Percentiles rank a stretch among this genome's conserved stretches.
phyloP scores from a whole-genome alignment of 2,113 vertebrate species.

The Struthidea cinerea region DNA sequence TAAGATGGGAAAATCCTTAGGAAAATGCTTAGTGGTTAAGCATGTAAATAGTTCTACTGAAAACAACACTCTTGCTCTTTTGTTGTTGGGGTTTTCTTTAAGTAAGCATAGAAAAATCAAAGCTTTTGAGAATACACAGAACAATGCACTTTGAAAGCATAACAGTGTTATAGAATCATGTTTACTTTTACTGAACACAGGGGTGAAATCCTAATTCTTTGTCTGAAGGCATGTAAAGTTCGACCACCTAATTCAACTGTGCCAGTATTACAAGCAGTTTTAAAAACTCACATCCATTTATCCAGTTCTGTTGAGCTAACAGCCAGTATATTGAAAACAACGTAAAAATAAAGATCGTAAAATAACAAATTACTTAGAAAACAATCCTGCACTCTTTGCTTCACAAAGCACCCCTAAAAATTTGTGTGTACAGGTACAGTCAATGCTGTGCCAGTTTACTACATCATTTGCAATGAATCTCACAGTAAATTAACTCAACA shows the following conservation, averaged over 20 bases:
- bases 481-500: neutral
- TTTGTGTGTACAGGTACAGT: neutral
- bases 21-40: neutral
- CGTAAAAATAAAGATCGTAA: neutral
- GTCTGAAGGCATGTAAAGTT: neutral
- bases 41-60: neutral
- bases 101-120: neutral
- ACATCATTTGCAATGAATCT: neutral
- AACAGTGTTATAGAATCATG: neutral
- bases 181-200: neutral
- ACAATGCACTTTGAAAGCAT: neutral
- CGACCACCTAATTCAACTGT: neutral
- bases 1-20: neutral
- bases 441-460: neutral
- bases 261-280: neutral
- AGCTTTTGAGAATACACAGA: neutral
- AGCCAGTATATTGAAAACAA: neutral
- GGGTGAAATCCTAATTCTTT: neutral
- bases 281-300: neutral
- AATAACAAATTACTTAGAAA: neutral
- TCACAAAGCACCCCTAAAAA: neutral
- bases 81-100: neutral
- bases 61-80: neutral
- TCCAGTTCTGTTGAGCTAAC: neutral
- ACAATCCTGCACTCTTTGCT: neutral